Percentiles rank a stretch among this genome's conserved stretches.
Evolutionary conservation across 2,888 invertebrate species (phyloP).

Genomic region (Pachliopta kotzebuea): DNA sequence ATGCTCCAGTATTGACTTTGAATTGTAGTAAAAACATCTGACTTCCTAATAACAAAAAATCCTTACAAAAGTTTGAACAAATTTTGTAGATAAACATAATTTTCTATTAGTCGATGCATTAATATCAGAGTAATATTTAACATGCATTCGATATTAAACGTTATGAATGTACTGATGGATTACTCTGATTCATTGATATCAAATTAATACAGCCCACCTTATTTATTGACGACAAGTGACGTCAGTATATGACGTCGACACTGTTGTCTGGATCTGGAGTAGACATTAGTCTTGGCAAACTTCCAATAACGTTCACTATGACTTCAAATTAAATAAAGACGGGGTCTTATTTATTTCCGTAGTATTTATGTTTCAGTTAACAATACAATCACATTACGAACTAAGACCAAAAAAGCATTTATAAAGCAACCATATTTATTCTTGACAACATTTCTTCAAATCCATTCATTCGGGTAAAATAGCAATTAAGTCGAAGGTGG

Average conservation of each 20-base stretch:
- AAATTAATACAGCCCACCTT: neutral
- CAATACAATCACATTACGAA: neutral
- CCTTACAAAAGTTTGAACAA: too few species aligned
- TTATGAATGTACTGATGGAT: neutral
- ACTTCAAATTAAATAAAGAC: constrained; percentile 67
- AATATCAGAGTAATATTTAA: neutral
- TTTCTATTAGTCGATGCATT: too few species aligned
- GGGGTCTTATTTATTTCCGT: constrained; percentile 23
- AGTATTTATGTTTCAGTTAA: constrained; percentile 5
- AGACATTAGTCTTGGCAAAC: constrained; percentile 69
- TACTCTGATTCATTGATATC: constrained; percentile 1
- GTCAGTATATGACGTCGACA: constrained; percentile 62
- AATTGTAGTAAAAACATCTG: too few species aligned
- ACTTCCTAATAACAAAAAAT: too few species aligned
- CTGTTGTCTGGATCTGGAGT: constrained; percentile 76
- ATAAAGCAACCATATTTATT: neutral
- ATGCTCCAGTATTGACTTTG: too few species aligned
- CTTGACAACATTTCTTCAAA: too few species aligned
- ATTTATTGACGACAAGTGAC: constrained; percentile 40
- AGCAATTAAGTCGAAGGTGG: too few species aligned
- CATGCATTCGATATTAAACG: neutral
- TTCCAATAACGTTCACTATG: constrained; percentile 72
- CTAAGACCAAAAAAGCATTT: neutral
- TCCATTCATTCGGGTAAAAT: too few species aligned
- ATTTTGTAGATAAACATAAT: too few species aligned